phyloP scores from a whole-genome alignment of 2,113 vertebrate species.

The Corydoras sp. region DNA sequence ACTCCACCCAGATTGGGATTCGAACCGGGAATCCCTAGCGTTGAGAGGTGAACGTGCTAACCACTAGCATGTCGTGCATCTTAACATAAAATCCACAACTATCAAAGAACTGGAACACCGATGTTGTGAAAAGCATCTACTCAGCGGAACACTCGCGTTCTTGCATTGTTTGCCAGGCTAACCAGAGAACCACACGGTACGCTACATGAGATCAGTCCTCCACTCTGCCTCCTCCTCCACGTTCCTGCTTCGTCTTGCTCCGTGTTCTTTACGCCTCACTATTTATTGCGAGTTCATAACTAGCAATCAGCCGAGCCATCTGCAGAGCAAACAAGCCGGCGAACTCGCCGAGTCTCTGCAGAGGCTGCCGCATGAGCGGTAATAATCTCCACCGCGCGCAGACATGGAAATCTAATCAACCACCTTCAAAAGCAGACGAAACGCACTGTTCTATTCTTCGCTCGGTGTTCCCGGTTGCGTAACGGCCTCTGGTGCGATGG shows the following conservation, averaged over 20 bases:
- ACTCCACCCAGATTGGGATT: no score
- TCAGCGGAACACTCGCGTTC: no score
- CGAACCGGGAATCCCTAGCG: no score
- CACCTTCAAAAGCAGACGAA: background rate
- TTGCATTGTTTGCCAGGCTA: no score
- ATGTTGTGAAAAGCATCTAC: no score
- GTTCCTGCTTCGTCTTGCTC: background rate
- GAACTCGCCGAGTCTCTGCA: slow-evolving; percentile 20
- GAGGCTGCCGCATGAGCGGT: slow-evolving; percentile 26
- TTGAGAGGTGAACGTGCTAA: no score
- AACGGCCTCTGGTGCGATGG: background rate
- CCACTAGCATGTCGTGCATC: no score
- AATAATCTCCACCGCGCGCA: slow-evolving; percentile 23
- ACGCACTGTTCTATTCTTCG: background rate
- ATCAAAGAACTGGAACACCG: background rate
- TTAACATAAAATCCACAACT: no score
- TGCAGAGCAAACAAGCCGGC: slow-evolving; percentile 28
- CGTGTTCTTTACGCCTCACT: slow-evolving; percentile 2
- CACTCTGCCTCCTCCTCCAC: background rate
- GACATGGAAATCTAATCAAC: slow-evolving; percentile 22
- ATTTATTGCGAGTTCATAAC: slow-evolving; percentile 17
- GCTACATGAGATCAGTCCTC: background rate
- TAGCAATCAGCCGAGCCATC: slow-evolving; percentile 32
- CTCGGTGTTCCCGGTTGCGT: background rate
- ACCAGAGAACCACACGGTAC: no score